phyloP scores from a whole-genome alignment of 2,113 vertebrate genomes.

The Lophura nycthemera region DNA sequence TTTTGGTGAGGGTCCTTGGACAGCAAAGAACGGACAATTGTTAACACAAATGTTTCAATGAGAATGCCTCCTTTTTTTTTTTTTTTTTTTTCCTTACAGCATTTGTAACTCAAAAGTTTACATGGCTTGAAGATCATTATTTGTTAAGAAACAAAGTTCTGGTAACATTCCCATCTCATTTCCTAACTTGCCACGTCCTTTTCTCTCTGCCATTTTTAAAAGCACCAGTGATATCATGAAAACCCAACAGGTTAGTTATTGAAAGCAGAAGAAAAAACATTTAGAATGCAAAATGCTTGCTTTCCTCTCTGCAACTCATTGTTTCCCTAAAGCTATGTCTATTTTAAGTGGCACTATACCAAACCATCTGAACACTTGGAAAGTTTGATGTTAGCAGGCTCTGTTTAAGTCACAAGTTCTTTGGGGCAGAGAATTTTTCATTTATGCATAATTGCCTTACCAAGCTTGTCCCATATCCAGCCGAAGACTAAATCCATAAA shows the following conservation, averaged over 20 bases:
- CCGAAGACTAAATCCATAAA: background rate
- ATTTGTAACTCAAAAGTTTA: conserved; percentile 5
- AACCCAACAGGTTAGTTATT: background rate
- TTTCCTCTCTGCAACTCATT: background rate
- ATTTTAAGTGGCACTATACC: background rate
- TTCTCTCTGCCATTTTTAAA: background rate
- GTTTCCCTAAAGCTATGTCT: background rate
- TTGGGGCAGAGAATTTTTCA: background rate
- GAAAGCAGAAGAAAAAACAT: conserved; percentile 21
- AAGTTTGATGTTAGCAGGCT: background rate
- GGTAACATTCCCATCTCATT: background rate
- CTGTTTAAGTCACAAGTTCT: background rate
- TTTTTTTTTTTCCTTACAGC: background rate
- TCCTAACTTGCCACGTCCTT: background rate
- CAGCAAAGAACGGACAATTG: background rate
- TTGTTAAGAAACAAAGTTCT: background rate
- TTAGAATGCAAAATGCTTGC: background rate
- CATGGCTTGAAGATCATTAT: conserved; percentile 8
- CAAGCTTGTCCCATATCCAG: background rate
- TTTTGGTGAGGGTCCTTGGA: background rate
- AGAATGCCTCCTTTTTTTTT: background rate
- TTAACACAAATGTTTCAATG: background rate
- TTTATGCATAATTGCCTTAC: background rate
- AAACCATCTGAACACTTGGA: background rate
- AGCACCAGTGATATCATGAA: background rate